Conservation (phyloP, 2,797 vertebrate genomes). For the Luscinia megarhynchos region DNA sequence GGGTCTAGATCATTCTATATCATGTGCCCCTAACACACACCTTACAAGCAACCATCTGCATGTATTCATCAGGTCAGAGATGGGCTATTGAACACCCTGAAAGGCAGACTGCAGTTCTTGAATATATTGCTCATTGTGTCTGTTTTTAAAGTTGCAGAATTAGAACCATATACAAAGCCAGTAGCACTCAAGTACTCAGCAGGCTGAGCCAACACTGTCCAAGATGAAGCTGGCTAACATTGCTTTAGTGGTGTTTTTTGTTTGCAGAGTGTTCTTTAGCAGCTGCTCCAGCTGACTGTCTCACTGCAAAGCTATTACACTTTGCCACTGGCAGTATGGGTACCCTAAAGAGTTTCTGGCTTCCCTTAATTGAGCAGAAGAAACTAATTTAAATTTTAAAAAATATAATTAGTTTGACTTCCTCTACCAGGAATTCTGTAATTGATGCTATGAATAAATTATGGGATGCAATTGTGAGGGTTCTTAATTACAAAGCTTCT, state of each 20-base stretch:
- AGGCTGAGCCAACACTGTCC: background rate
- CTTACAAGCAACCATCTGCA: rapidly evolving
- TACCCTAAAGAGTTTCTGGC: constrained; percentile 52
- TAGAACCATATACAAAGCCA: background rate
- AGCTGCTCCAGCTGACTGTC: background rate
- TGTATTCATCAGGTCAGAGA: background rate
- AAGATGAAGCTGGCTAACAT: background rate
- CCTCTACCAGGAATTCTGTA: constrained; percentile 68
- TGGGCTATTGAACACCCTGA: background rate
- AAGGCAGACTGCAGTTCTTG: background rate
- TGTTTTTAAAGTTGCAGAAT: background rate
- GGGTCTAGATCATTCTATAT: background rate
- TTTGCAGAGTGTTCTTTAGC: background rate
- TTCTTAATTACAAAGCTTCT: constrained; percentile 60
- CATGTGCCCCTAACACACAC: background rate
- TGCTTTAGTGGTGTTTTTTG: background rate
- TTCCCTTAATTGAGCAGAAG: constrained; percentile 67
- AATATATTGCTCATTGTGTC: background rate
- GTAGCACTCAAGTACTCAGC: background rate
- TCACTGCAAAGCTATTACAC: constrained; percentile 17
- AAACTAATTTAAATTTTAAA: constrained; percentile 65
- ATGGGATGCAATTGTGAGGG: constrained; percentile 30
- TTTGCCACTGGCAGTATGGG: constrained; percentile 43
- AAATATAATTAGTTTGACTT: constrained; percentile 70
- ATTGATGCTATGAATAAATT: constrained; percentile 73